Percentiles rank a stretch among this genome's conserved stretches.
Evolutionary conservation across 2,797 vertebrate genomes (phyloP).

Genomic region (Arrhamphus sclerolepis): DNA sequence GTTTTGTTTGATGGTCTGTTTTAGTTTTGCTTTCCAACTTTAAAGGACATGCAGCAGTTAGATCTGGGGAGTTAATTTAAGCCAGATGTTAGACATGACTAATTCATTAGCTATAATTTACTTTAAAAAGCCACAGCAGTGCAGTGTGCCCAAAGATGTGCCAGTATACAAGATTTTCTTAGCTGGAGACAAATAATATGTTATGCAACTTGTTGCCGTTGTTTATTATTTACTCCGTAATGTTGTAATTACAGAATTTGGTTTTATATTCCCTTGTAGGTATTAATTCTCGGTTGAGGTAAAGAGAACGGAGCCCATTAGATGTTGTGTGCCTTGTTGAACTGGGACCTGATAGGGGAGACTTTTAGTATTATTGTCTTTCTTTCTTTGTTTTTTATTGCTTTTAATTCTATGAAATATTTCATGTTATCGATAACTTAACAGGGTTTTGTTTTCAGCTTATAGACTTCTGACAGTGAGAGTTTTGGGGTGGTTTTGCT

Average conservation of each 20-base stretch:
- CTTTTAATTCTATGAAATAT: conserved; percentile 30
- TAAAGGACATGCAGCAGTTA: conserved; percentile 24
- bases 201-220: conserved; percentile 42
- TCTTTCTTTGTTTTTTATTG: no score
- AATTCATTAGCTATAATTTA: conserved; percentile 49
- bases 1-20: conserved; percentile 62
- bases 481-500: neutral
- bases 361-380: conserved; percentile 28
- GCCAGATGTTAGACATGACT: conserved; percentile 64
- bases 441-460: conserved; percentile 39
- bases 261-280: conserved; percentile 25
- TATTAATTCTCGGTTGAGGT: conserved; percentile 41
- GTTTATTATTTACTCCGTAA: conserved; percentile 48
- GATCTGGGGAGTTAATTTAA: conserved; percentile 46
- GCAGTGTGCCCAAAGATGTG: conserved; percentile 15
- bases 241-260: conserved; percentile 42
- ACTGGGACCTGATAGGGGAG: conserved; percentile 38
- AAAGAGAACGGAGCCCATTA: conserved; percentile 24
- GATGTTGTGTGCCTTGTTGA: conserved; percentile 24
- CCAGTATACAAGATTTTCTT: conserved; percentile 7
- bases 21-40: conserved; percentile 44
- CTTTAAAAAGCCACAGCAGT: conserved; percentile 49
- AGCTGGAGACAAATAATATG: conserved; percentile 29
- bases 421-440: conserved; percentile 54
- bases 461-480: neutral